Evolutionary conservation across 1,140 invertebrate species (phyloP), one percentile per base, ranked within the genome.

Genomic region (Zaprionus vittiger): DNA sequence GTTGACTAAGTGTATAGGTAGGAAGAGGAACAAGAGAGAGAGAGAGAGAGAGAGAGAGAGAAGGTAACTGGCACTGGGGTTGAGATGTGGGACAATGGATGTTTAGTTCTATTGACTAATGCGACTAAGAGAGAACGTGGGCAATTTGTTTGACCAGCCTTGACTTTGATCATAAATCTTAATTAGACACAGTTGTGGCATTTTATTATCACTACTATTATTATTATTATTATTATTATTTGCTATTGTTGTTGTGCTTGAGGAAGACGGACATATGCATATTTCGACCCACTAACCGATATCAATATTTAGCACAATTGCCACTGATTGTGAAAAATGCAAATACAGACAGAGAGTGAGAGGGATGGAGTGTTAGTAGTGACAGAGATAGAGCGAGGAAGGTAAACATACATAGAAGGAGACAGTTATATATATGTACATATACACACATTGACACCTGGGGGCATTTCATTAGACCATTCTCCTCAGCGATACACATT

Each of bases 81-180:
- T 56, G 22, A 2, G 54, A 5, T 14, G 2, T 14, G n/a, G 15
- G 5, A 5, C 14, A 5, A 14, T 44, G 55, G 20, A n/a, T 55
- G 56, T n/a, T 57, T 74, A 69, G 72, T 69, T 70, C 31, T 52
- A 63, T 75, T 75, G 28, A 74, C 72, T 74, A 74, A 74, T 5
- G 15, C 59, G 52, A 63, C 55, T 54, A 37, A 9, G 24, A 12
- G 41, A 49, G 59, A 41, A 38, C 7, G 34, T 63, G 41, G 31
- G n/a, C 62, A 77, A 72, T 72, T 61, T 66, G 41, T 60, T 55
- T 63, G 67, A 55, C 24, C 56, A 73, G 63, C 75, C 82, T 81
- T 85, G 82, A 81, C 82, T 70, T 76, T 85, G 28, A 66, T 66
- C 79, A 79, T 81, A 81, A 79, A 79, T 85, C 82, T 85, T 70